phyloP scores from a whole-genome alignment of 2,113 vertebrate species.

The Chamaea fasciata region DNA sequence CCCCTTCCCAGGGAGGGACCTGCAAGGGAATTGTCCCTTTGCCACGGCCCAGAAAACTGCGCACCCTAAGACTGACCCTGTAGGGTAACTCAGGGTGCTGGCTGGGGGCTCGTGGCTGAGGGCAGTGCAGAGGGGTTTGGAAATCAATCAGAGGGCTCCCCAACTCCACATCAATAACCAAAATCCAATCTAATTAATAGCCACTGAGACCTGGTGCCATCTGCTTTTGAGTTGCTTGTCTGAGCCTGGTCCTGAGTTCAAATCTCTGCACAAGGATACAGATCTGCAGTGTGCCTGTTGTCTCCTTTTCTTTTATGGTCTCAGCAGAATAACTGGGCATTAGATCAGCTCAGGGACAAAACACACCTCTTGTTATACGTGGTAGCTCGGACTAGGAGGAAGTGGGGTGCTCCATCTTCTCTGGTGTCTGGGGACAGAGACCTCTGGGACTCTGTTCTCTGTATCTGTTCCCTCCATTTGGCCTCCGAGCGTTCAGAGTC shows the following conservation, averaged over 20 bases:
- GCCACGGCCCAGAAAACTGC: not conserved
- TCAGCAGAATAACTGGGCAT: not conserved
- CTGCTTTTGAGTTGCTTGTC: not conserved
- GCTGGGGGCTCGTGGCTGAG: not conserved
- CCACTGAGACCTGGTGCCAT: not conserved
- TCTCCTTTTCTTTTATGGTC: not conserved
- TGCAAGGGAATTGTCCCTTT: accelerated
- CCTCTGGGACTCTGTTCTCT: not conserved
- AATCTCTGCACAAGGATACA: not conserved
- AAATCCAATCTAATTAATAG: not conserved
- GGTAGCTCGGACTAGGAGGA: not conserved
- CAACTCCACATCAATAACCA: not conserved
- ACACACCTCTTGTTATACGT: not conserved
- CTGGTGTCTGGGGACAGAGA: not conserved
- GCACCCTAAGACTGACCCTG: accelerated
- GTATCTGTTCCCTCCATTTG: not conserved
- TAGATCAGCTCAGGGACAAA: not conserved
- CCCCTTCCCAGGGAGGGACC: too few relatives aligned
- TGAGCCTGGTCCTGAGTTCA: not conserved
- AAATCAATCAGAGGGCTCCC: not conserved
- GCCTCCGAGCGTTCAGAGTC: not conserved
- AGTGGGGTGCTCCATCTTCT: not conserved
- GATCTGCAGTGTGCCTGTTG: not conserved
- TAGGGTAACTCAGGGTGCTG: not conserved
- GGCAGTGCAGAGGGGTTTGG: not conserved